Evolutionary conservation across 2,888 invertebrate species (phyloP).

Genomic region (Keiferia lycopersicella): DNA sequence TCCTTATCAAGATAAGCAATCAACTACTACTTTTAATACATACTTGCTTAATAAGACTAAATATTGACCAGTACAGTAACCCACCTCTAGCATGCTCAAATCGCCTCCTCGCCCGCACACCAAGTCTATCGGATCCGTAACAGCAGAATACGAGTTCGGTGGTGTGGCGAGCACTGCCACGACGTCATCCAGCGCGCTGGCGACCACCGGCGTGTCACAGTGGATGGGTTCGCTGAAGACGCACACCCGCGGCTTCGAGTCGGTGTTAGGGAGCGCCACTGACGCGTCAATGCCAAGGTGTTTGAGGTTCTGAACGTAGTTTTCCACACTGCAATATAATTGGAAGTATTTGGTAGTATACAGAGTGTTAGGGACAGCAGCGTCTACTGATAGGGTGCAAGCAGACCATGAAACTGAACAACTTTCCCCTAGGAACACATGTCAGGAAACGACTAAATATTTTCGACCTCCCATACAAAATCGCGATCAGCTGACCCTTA

Average conservation of each 20-base stretch:
- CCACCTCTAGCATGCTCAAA: constrained; percentile 86
- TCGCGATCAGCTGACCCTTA: too few species aligned
- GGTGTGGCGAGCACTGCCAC: constrained; percentile 85
- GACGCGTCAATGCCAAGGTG: constrained; percentile 83
- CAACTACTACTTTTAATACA: too few species aligned
- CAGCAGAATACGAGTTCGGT: constrained; percentile 90
- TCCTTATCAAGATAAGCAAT: too few species aligned
- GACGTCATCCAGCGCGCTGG: constrained; percentile 68
- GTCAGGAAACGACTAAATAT: too few species aligned
- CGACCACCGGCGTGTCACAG: constrained; percentile 75
- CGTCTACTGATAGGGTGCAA: too few species aligned
- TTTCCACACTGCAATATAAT: constrained; percentile 70
- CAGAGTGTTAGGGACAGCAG: too few species aligned
- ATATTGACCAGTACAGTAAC: neutral
- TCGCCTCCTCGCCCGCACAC: constrained; percentile 91
- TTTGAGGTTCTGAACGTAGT: constrained; percentile 86
- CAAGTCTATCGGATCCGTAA: constrained; percentile 89
- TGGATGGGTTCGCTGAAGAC: constrained; percentile 78
- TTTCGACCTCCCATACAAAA: too few species aligned
- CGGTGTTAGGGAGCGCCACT: constrained; percentile 55
- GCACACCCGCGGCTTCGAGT: constrained; percentile 54
- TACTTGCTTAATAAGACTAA: too few species aligned
- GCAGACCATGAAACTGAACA: too few species aligned
- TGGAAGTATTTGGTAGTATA: too few species aligned
- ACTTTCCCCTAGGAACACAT: too few species aligned